Evolutionary conservation across 1,140 invertebrate species (phyloP).

Genomic region (Leptinotarsa lineolata): DNA sequence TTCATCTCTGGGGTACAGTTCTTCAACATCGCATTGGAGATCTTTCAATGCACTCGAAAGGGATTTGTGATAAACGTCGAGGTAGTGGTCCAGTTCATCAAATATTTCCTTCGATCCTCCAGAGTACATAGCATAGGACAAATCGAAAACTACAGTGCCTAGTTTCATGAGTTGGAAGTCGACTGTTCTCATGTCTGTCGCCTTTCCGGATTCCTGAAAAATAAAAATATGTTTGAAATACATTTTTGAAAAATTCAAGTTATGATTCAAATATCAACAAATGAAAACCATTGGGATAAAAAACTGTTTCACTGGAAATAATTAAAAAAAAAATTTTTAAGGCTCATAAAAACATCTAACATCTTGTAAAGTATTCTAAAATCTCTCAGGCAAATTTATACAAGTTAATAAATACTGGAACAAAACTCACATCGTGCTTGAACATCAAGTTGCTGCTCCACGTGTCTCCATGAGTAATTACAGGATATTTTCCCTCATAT

Average conservation of each 20-base stretch:
- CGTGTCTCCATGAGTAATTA: conserved; percentile 39
- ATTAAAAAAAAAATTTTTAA: no score
- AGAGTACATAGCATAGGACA: conserved; percentile 63
- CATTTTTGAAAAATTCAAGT: no score
- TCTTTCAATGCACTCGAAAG: conserved; percentile 54
- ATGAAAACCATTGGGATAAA: no score
- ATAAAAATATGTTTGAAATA: no score
- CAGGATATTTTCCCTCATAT: conserved; percentile 17
- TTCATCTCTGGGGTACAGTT: conserved; percentile 56
- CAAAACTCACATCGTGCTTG: conserved; percentile 38
- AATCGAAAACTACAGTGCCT: conserved; percentile 62
- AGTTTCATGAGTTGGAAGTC: conserved; percentile 63
- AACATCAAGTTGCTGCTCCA: conserved; percentile 46
- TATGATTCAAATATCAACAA: no score
- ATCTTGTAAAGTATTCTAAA: no score
- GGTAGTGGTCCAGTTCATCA: conserved; percentile 55
- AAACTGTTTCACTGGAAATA: no score
- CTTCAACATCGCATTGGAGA: conserved; percentile 55
- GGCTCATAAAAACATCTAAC: no score
- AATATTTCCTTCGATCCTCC: conserved; percentile 59
- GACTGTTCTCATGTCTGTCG: conserved; percentile 43
- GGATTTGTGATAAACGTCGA: conserved; percentile 62
- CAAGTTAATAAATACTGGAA: no score
- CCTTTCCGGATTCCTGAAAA: background rate
- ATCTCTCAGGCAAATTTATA: no score